Conservation (phyloP, 1,140 invertebrate genomes). For the Drosophila lini region DNA sequence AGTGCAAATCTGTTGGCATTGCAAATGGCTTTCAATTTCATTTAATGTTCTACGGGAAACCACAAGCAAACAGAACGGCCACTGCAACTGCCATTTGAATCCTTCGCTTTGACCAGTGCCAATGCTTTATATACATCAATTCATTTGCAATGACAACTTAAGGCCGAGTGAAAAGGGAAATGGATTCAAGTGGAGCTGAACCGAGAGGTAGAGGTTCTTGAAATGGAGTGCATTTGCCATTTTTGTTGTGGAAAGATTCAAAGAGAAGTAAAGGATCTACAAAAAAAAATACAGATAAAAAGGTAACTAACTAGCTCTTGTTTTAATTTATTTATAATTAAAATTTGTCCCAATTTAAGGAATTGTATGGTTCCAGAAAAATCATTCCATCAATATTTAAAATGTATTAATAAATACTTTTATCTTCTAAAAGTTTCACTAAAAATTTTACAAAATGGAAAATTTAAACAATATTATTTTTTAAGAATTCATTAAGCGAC, state of each 20-base stretch:
- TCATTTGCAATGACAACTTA: conserved; percentile 16
- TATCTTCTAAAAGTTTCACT: background rate
- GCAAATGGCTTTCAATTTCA: conserved; percentile 26
- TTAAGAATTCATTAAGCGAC: background rate
- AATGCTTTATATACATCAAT: conserved; percentile 17
- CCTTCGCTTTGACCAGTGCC: conserved; percentile 12
- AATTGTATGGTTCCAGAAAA: background rate
- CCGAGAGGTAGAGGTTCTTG: background rate
- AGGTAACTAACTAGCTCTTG: background rate
- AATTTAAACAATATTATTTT: background rate
- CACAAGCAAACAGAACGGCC: conserved; percentile 10
- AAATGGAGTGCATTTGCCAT: background rate
- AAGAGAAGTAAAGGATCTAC: too few species aligned
- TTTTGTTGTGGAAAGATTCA: background rate
- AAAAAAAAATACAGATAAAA: background rate
- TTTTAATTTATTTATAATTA: background rate
- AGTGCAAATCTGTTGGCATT: conserved; percentile 18
- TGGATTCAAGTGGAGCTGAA: background rate
- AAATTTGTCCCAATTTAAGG: background rate
- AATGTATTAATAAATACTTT: background rate
- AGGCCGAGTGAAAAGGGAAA: conserved; percentile 1
- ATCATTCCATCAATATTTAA: fast-evolving
- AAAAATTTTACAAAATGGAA: background rate
- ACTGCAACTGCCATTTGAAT: conserved; percentile 16
- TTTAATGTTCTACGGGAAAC: conserved; percentile 12